Evolutionary conservation across 2,888 invertebrate genomes (phyloP).

Genomic region (Lathronympha strigana): DNA sequence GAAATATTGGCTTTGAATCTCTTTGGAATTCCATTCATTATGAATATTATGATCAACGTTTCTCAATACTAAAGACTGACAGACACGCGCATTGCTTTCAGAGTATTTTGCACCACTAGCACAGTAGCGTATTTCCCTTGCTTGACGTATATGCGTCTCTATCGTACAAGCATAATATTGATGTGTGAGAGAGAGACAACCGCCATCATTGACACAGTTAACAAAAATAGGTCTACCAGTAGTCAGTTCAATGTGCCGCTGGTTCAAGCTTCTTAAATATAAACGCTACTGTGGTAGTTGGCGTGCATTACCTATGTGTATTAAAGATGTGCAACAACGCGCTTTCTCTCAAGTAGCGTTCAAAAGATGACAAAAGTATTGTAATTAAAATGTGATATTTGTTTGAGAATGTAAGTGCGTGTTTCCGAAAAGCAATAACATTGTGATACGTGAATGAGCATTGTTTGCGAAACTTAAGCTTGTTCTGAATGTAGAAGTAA

Average conservation of each 20-base stretch:
- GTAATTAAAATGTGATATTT: slow-evolving; percentile 78
- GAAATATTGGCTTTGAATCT: slow-evolving; percentile 71
- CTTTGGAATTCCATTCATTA: slow-evolving; percentile 60
- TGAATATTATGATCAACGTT: slow-evolving; percentile 56
- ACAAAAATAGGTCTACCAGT: not conserved
- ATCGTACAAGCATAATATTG: not conserved
- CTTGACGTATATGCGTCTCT: not conserved
- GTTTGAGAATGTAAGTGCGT: slow-evolving; percentile 72
- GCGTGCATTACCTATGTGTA: slow-evolving; percentile 41
- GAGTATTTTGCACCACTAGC: slow-evolving; percentile 54
- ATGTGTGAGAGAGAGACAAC: not conserved
- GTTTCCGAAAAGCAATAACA: slow-evolving; percentile 81
- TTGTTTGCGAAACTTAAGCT: slow-evolving; percentile 63
- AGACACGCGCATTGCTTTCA: slow-evolving; percentile 53
- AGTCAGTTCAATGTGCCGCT: not conserved
- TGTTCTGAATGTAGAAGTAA: slow-evolving; percentile 65
- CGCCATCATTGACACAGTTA: not conserved
- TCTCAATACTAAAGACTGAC: slow-evolving; percentile 71
- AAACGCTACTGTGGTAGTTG: slow-evolving; percentile 13
- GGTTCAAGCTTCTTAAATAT: not conserved
- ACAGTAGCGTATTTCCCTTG: slow-evolving; percentile 7
- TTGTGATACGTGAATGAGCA: slow-evolving; percentile 76
- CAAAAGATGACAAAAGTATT: slow-evolving; percentile 64
- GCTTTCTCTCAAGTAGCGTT: slow-evolving; percentile 57
- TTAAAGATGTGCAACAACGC: slow-evolving; percentile 54